phyloP scores from a whole-genome alignment of 2,888 invertebrate genomes.

The Creontiades dilutus region DNA sequence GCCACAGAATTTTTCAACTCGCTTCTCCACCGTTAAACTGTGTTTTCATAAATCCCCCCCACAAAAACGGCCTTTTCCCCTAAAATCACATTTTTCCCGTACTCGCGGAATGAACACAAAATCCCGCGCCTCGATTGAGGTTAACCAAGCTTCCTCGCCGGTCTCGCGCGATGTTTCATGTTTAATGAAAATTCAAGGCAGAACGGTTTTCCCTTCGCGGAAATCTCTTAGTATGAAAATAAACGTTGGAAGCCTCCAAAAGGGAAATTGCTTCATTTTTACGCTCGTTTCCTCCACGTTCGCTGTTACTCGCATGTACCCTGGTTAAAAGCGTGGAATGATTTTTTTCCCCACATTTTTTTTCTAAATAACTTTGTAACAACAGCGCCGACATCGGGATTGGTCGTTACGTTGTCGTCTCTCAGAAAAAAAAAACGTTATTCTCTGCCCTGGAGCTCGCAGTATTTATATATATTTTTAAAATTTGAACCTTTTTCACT shows the following conservation, averaged over 20 bases:
- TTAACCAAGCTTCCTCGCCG: neutral
- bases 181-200: slow-evolving; percentile 14
- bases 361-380: neutral
- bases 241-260: neutral
- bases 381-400: neutral
- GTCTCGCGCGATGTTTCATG: neutral
- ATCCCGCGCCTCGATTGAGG: neutral
- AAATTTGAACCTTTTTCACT: neutral
- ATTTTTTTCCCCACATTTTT: neutral
- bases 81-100: neutral
- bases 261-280: slow-evolving; percentile 19
- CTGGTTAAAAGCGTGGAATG: neutral
- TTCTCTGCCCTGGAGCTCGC: neutral
- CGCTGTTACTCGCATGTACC: neutral
- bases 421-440: neutral
- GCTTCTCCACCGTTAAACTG: neutral
- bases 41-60: neutral
- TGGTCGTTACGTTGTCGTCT: neutral
- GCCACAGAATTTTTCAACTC: no score
- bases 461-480: no score
- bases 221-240: neutral
- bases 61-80: neutral
- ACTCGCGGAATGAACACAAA: neutral
- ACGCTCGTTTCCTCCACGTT: neutral
- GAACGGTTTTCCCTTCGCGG: neutral